Evolutionary conservation across 2,113 vertebrate species (phyloP), one percentile per base, ranked within the genome.

Genomic region (Pelecanoides urinatrix): DNA sequence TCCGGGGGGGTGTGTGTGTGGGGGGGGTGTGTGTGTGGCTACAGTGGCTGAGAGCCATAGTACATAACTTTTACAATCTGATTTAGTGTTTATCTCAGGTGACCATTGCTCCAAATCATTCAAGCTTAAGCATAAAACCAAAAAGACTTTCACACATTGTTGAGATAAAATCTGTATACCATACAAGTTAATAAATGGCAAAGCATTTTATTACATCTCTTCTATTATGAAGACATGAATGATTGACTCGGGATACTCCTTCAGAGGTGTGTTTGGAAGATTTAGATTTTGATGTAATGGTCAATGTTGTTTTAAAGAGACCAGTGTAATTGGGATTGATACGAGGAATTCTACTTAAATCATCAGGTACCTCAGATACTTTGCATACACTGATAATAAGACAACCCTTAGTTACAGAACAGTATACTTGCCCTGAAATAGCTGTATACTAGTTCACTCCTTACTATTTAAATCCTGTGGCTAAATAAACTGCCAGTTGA

Each of bases 151-250:
- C 65, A 87, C 84, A 65, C 34, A 30, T 56, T 29, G 56, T 42
- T 47, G 66, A 55, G 71, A 87, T 92, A 74, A 82, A 81, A 85
- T 79, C 84, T 72, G 27, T 67, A 18, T 40, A 25, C 22, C 7
- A 1, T 75, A 13, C 9, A 72, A 78, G 93, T 96, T 94, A 97
- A 96, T 92, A 52, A 95, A 82, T 82, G 40, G 32, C 84, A 38
- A 71, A 91, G 34, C 12, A 25, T 42, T 88, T 84, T 16, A 74
- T 80, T 79, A 22, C 22, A 26, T 89, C 32, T 63, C 50, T 74
- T 38, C 38, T 36, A 7, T 55, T 85, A 68, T 53, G 53, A 58
- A 49, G 53, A 34, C 16, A 20, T 55, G 49, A 83, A 83, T 77
- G 55, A 52, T 44, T 91, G 59, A 76, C 55, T 82, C 5, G 1